phyloP scores from a whole-genome alignment of 2,888 invertebrate genomes.

The Ganaspis brasiliensis region DNA sequence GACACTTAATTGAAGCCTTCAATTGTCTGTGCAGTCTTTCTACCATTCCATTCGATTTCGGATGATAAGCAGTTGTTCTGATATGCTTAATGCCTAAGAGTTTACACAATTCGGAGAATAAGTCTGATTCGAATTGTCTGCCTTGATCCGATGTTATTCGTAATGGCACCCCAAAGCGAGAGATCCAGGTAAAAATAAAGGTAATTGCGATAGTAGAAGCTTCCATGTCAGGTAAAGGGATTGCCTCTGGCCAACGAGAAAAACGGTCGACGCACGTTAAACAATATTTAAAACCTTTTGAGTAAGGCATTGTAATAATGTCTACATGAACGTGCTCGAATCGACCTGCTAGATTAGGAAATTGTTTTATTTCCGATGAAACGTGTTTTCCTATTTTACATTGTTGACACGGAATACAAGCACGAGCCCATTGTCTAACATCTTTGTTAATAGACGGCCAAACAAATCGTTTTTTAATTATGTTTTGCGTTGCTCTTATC shows the following conservation, averaged over 20 bases:
- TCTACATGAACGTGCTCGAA: not conserved
- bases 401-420: not conserved
- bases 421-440: slow-evolving; percentile 68
- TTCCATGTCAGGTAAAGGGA: slow-evolving; percentile 41
- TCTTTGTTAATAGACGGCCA: slow-evolving; percentile 76
- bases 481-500: slow-evolving; percentile 59
- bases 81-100: too few species aligned
- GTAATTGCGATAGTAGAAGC: slow-evolving; percentile 59
- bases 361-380: not conserved
- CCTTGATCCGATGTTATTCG: slow-evolving; percentile 65
- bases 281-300: not conserved
- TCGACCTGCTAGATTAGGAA: not conserved
- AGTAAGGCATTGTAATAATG: not conserved
- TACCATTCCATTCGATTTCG: slow-evolving; percentile 57
- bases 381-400: not conserved
- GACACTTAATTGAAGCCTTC: slow-evolving; percentile 45
- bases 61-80: slow-evolving; percentile 49
- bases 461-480: slow-evolving; percentile 72
- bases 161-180: slow-evolving; percentile 59
- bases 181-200: slow-evolving; percentile 56
- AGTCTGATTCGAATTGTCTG: slow-evolving; percentile 62
- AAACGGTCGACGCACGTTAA: not conserved
- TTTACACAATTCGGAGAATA: slow-evolving; percentile 53
- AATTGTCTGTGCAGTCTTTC: slow-evolving; percentile 48
- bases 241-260: too few species aligned